Base-by-base conservation (phyloP, 2,888 invertebrate species). In the Ophraella communa region DNA sequence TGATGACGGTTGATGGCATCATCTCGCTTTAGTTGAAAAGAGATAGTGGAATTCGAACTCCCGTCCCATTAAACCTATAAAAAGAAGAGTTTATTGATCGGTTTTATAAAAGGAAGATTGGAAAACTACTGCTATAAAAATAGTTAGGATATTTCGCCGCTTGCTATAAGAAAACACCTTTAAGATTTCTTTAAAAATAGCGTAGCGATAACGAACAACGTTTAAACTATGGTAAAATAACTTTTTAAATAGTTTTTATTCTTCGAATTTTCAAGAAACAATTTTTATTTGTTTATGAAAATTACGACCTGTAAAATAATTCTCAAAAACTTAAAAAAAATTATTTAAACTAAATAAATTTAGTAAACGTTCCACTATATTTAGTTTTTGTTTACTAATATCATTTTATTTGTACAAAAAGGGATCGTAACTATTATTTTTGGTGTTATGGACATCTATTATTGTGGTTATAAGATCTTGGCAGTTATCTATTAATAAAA, bases 51-150 rank as follows among this genome's bases (percentile, higher is more conserved):
- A 45, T 65, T 55, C 53, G 23, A 42, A 63, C 59, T 64, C 67
- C 66, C 64, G 69, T 71, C 65, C 70, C 72, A 76, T 77, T 74
- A 76, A 73, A 73, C 71, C 74, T 73, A 77, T 77, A 76, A 77
- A 75, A 74, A 77, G 73, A 73, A 65, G 66, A 75, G 73, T 76
- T 77, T 77, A 77, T 76, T 73, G 73, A 73, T 74, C 73, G 68
- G 71, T 73, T 75, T 75, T 74, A 76, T 74, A 76, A 77, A 60
- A 75, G 73, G 71, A 72, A 73, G 73, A 76, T 77, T 74, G 72
- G 76, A 75, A 74, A 76, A 74, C 74, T 73, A 74, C 72, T 68
- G 65, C 71, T 70, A 74, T 76, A 72, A 76, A 75, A 71, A 72
- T 72, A 68, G 69, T 71, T 68, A n/a, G 67, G 67, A 66, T 71